phyloP scores from a whole-genome alignment of 2,888 invertebrate species.

The Ptilodon capucinus region DNA sequence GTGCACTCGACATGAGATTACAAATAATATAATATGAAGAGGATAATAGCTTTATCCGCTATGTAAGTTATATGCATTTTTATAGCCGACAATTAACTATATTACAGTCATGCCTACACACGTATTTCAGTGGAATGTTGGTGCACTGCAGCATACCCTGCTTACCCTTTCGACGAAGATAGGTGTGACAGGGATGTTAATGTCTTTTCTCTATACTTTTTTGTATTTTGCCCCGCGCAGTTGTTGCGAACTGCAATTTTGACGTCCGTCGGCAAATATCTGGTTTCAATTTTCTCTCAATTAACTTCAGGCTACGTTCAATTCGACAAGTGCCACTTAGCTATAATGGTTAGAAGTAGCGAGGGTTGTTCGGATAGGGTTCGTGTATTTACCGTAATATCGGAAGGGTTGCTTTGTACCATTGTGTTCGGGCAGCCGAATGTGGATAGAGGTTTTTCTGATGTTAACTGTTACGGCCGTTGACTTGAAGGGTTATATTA shows the following conservation, averaged over 20 bases:
- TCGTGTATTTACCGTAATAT: conserved; percentile 40
- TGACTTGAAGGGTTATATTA: conserved; percentile 29
- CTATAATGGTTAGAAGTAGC: conserved; percentile 57
- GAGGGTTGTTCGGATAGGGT: conserved; percentile 33
- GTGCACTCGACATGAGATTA: no score
- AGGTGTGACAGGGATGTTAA: no score
- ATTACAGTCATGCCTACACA: no score
- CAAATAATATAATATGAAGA: no score
- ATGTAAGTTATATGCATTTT: no score
- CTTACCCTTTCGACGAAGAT: no score
- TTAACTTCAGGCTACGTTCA: conserved; percentile 67
- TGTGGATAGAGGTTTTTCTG: conserved; percentile 25
- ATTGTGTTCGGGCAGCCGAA: conserved; percentile 33
- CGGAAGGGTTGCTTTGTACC: conserved; percentile 45
- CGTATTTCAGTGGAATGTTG: no score
- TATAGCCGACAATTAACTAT: no score
- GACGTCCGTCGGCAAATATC: conserved; percentile 50
- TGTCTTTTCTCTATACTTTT: background rate
- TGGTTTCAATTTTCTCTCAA: conserved; percentile 68
- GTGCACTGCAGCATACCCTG: no score
- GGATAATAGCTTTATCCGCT: no score
- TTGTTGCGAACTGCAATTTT: conserved; percentile 28
- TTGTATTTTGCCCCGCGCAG: background rate
- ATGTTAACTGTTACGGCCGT: conserved; percentile 31
- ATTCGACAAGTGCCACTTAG: conserved; percentile 65